These are phyloP conservation scores for Leistus spinibarbis DNA, from an alignment of 2,888 invertebrate genomes.

Conservation along the genomic window DNA sequence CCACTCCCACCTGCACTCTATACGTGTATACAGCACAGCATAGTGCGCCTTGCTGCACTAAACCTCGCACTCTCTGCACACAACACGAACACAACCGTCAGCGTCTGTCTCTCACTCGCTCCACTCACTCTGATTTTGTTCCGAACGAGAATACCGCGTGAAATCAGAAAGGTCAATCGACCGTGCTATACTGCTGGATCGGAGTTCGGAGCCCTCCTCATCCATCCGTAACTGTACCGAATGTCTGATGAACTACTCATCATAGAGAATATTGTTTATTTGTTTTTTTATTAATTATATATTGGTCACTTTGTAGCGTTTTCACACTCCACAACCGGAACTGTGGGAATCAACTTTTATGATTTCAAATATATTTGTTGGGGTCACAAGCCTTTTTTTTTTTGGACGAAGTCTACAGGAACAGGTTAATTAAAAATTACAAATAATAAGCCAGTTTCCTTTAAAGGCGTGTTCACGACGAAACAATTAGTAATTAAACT, in stretches of 20 bases:
- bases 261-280: background rate
- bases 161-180: background rate
- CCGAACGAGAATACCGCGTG: background rate
- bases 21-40: background rate
- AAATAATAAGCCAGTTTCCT: no score
- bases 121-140: no score
- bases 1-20: conserved; percentile 5
- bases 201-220: background rate
- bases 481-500: no score
- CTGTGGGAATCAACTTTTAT: background rate
- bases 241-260: background rate
- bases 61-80: background rate
- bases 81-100: background rate
- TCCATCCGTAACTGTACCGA: background rate
- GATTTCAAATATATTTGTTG: no score
- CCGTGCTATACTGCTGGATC: background rate
- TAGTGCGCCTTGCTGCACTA: background rate
- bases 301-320: background rate
- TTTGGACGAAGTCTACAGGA: no score
- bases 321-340: background rate
- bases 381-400: no score
- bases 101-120: background rate
- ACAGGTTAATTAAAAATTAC: no score
- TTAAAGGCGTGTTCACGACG: no score
- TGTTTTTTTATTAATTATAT: background rate